Conservation (phyloP, 2,113 vertebrate genomes). For the Clarias magur region DNA sequence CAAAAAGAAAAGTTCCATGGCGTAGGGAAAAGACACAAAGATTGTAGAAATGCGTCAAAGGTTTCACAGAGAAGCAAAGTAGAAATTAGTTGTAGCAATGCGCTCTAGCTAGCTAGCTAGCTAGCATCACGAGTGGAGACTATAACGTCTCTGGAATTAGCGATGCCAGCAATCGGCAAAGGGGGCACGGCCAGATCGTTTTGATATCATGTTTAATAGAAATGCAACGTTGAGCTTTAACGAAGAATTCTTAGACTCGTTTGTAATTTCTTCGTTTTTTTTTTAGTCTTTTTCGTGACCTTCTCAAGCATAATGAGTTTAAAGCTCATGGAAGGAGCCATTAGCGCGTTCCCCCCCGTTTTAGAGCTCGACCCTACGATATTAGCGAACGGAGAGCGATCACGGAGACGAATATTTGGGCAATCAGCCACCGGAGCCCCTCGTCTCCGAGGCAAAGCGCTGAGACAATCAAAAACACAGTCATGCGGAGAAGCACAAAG, state of each 20-base stretch:
- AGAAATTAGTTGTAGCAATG: neutral
- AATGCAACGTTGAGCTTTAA: neutral
- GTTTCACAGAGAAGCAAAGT: too few relatives aligned
- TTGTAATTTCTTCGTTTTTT: too few relatives aligned
- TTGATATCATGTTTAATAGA: neutral
- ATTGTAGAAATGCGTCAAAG: neutral
- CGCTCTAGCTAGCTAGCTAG: neutral
- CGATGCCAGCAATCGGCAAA: too few relatives aligned
- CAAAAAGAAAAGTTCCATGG: neutral
- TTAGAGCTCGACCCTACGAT: neutral
- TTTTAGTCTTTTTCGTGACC: neutral
- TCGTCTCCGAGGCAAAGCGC: constrained; percentile 28
- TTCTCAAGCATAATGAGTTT: neutral
- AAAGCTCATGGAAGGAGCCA: neutral
- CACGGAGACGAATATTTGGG: constrained; percentile 47
- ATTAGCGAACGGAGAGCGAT: constrained; percentile 44
- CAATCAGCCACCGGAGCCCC: constrained; percentile 23
- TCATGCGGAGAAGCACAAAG: constrained; percentile 41
- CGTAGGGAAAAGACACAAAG: neutral
- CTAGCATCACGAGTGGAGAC: neutral
- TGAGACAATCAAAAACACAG: constrained; percentile 44
- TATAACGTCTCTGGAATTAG: neutral
- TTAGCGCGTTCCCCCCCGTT: neutral
- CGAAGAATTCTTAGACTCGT: too few relatives aligned
- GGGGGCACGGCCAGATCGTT: neutral